These are phyloP conservation scores for Pristionchus mayeri DNA, from an alignment of 2,888 invertebrate genomes.

Conservation along the genomic window DNA sequence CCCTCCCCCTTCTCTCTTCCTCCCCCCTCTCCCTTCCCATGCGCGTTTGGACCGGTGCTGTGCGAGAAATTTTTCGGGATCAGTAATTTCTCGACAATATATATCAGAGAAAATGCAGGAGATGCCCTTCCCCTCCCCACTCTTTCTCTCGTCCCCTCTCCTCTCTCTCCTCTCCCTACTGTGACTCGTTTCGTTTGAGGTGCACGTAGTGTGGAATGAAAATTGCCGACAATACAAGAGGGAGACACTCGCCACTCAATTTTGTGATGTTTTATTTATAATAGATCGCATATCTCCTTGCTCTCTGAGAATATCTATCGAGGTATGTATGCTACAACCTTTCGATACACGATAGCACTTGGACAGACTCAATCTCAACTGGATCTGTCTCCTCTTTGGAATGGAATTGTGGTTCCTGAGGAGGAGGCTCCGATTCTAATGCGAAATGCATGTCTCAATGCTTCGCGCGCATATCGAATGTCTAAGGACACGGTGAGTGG, in stretches of 20 bases:
- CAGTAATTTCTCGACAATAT: too few relatives aligned
- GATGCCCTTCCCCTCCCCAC: too few relatives aligned
- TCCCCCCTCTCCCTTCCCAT: too few relatives aligned
- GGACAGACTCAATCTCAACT: conserved; percentile 24
- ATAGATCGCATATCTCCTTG: conserved; percentile 89
- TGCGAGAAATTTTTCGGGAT: too few relatives aligned
- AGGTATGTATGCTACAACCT: conserved; percentile 47
- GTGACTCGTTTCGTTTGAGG: conserved; percentile 79
- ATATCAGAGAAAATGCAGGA: too few relatives aligned
- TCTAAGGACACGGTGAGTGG: conserved; percentile 54
- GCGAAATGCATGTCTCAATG: conserved; percentile 34
- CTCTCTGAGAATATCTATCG: conserved; percentile 48
- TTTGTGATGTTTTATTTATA: conserved; percentile 96
- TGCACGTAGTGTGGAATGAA: conserved; percentile 99
- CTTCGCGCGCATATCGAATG: conserved; percentile 60
- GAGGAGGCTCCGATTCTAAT: conserved; percentile 38
- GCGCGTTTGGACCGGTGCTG: too few relatives aligned
- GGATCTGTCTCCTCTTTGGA: conserved; percentile 45
- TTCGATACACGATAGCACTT: not conserved
- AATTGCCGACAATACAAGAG: conserved; percentile 94
- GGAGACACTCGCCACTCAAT: conserved; percentile 97
- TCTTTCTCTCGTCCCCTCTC: too few relatives aligned
- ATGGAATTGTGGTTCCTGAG: conserved; percentile 45
- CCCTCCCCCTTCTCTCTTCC: too few relatives aligned
- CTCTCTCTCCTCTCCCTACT: not conserved